Conservation (phyloP, 2,888 invertebrate species). For the Amphipyra tragopoginis region DNA sequence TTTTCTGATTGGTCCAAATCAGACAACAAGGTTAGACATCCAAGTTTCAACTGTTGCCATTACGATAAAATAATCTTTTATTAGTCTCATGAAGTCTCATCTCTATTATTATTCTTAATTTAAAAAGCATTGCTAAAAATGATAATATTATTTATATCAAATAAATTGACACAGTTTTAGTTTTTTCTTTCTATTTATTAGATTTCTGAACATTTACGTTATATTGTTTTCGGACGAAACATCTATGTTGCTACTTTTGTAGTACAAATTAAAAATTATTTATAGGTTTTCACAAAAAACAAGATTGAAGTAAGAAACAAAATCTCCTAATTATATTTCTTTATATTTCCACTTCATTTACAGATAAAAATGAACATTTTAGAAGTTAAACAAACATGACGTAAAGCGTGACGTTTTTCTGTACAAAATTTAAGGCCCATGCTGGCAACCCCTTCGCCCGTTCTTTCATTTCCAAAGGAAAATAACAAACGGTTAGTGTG, state of each 20-base stretch:
- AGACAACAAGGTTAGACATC: constrained; percentile 58
- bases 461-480: constrained; percentile 82
- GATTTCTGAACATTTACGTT: neutral
- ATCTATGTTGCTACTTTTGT: constrained; percentile 18
- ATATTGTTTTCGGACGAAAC: constrained; percentile 19
- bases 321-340: too few relatives aligned
- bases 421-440: constrained; percentile 2
- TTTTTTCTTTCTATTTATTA: too few relatives aligned
- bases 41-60: constrained; percentile 33
- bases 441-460: constrained; percentile 72
- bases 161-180: too few relatives aligned
- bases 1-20: constrained; percentile 90
- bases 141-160: too few relatives aligned
- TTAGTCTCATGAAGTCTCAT: too few relatives aligned
- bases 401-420: neutral
- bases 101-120: too few relatives aligned
- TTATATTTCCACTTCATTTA: too few relatives aligned
- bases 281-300: neutral
- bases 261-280: too few relatives aligned
- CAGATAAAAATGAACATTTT: neutral
- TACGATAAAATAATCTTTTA: neutral
- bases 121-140: too few relatives aligned
- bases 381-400: neutral
- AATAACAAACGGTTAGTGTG: constrained; percentile 84
- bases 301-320: too few relatives aligned